phyloP scores from a whole-genome alignment of 2,888 invertebrate genomes.

The Uropetala carovei region DNA sequence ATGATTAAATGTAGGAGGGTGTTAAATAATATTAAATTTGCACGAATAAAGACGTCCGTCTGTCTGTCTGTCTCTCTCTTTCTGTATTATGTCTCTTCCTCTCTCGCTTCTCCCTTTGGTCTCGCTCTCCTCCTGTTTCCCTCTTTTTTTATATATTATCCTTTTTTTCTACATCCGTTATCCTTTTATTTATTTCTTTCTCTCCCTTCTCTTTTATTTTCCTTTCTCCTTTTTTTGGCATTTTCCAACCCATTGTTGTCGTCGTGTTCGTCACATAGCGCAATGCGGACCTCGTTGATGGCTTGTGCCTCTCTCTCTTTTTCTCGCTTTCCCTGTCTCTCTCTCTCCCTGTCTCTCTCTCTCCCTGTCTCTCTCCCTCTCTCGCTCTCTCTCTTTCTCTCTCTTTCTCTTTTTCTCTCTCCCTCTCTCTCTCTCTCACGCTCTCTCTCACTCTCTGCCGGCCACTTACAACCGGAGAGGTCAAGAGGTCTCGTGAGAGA shows the following conservation, averaged over 20 bases:
- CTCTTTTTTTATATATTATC: not conserved
- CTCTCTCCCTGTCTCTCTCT: not conserved
- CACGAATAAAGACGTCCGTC: too few species aligned
- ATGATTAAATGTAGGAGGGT: too few species aligned
- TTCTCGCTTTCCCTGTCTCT: too few species aligned
- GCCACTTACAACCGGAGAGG: constrained; percentile 5
- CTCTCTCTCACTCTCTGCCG: not conserved
- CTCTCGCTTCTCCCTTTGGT: not conserved
- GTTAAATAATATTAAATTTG: too few species aligned
- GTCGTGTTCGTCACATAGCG: not conserved
- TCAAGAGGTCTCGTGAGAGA: constrained; percentile 13
- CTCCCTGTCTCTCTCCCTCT: not conserved
- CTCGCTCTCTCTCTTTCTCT: not conserved
- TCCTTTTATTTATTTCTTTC: not conserved
- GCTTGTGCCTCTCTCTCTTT: not conserved
- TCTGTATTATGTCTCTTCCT: too few species aligned
- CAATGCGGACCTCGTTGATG: not conserved
- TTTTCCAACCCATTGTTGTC: constrained; percentile 1
- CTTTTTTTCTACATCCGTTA: not conserved
- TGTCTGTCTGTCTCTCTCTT: too few species aligned
- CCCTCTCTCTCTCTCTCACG: not conserved
- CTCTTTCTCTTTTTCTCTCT: too few species aligned
- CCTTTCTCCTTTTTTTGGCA: not conserved
- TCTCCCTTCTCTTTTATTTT: not conserved
- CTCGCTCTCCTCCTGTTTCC: not conserved